Base-by-base conservation (phyloP, 2,113 vertebrate genomes). In the Columba livia region DNA sequence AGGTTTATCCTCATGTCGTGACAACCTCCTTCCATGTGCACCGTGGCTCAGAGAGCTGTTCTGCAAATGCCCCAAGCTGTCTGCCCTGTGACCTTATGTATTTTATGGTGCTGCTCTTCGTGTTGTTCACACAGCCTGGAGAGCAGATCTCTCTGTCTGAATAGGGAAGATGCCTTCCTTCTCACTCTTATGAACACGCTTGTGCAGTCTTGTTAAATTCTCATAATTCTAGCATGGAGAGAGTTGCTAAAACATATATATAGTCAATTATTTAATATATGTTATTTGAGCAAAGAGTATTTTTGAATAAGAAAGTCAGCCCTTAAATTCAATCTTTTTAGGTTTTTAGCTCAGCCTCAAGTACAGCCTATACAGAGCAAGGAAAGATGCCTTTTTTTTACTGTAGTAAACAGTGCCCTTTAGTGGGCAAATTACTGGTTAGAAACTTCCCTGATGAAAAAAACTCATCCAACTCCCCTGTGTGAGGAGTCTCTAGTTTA, bases 401-500 rank as follows among this genome's bases (percentile, higher is more conserved):
- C 19, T 57, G 83, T 61, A 91, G 92, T 87, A 60, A 93, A 92
- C 61, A 74, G 77, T 96, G 88, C 69, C 88, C 85, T 94, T 95
- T 60, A 93, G 90, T 0, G 9, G 90, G 92, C 83, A 95, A 96
- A 83, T 67, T 64, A 67, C 34, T 73, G 31, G 11, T 83, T 93
- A 84, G 88, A 90, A 89, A 90, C 51, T 64, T 88, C 20, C 14
- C 38, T 60, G 53, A 44, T 57, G 34, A 65, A 75, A 86, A 19
- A 74, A 53, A 23, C 10, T 85, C 38, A 21, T 61, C 36, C 73
- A 26, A 20, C 51, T 78, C 65, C n/a, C 51, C 58, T 74, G 4
- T 54, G 31, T 38, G 79, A 77, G 28, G 31, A 82, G 24, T 48
- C 10, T 25, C 51, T 67, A 23, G 11, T 79, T 73, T 62, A 67